Evolutionary conservation across 2,797 vertebrate species (phyloP).

Genomic region (Apogon hyalosoma): DNA sequence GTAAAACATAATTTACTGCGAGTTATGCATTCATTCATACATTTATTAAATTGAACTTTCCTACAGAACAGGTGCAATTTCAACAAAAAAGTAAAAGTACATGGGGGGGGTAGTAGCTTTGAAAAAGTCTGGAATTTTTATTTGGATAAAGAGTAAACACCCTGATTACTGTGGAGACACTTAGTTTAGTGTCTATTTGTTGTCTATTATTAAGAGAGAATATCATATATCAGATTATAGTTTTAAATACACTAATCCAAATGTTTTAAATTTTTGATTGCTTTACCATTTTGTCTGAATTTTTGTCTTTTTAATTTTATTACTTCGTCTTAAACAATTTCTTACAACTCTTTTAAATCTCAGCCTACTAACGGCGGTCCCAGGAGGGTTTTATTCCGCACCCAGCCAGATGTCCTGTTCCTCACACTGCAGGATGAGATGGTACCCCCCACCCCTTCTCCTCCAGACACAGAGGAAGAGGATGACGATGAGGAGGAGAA

Average conservation of each 20-base stretch:
- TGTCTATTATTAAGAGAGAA: too few species aligned
- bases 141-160: too few species aligned
- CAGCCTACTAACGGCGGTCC: conserved; percentile 68
- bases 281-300: not conserved
- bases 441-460: conserved; percentile 29
- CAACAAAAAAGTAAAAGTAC: too few species aligned
- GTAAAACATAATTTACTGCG: too few species aligned
- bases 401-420: conserved; percentile 82
- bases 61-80: too few species aligned
- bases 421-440: conserved; percentile 72
- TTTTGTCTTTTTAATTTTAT: not conserved
- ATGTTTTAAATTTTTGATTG: not conserved
- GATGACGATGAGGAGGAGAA: conserved; percentile 35
- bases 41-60: too few species aligned
- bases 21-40: too few species aligned
- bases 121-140: too few species aligned
- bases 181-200: too few species aligned
- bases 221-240: too few species aligned
- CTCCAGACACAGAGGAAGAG: conserved; percentile 64
- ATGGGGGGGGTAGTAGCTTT: too few species aligned
- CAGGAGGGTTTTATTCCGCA: conserved; percentile 82
- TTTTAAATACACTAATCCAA: not conserved
- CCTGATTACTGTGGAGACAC: too few species aligned
- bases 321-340: not conserved
- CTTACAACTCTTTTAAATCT: not conserved